Conservation (phyloP, 2,113 vertebrate species). For the Leucoraja erinaceus region DNA sequence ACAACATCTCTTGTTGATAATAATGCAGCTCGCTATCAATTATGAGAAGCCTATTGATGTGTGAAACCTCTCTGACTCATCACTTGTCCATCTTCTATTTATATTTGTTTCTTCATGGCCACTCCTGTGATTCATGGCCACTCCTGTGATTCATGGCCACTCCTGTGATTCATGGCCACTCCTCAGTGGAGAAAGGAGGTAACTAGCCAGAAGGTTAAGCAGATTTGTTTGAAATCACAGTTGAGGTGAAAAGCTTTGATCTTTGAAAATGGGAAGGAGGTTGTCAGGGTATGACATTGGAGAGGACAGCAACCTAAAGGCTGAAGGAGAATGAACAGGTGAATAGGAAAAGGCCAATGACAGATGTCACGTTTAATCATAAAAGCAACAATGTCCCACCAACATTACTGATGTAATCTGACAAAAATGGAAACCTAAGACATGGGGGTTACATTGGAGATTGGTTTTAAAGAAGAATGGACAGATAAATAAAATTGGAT, state of each 20-base stretch:
- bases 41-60: background rate
- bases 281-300: background rate
- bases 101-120: background rate
- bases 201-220: background rate
- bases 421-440: background rate
- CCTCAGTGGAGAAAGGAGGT: background rate
- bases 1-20: background rate
- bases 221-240: background rate
- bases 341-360: background rate
- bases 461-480: background rate
- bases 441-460: background rate
- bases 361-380: background rate
- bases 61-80: background rate
- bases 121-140: background rate
- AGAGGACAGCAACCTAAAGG: background rate
- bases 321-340: background rate
- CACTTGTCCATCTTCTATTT: background rate
- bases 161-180: background rate
- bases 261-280: background rate
- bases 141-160: background rate
- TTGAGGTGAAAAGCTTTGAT: background rate
- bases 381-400: background rate
- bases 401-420: background rate
- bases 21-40: background rate
- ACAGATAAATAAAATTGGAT: background rate